phyloP scores from a whole-genome alignment of 2,797 vertebrate species.

The Pampus argenteus region DNA sequence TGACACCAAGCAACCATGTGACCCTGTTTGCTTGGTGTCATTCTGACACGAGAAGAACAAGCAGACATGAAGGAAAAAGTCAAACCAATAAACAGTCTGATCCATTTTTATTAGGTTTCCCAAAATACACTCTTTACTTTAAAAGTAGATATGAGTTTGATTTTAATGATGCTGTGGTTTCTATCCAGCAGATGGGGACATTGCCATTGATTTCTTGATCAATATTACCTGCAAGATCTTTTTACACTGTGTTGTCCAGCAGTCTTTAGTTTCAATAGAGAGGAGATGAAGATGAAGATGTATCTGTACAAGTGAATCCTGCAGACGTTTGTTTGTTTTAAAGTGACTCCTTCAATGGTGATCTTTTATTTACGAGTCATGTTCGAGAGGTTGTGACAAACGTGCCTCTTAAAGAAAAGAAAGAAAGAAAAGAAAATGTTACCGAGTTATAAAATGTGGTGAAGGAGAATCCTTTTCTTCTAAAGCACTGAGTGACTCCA shows the following conservation, averaged over 20 bases:
- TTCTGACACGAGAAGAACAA: conserved; percentile 29
- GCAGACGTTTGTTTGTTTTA: neutral
- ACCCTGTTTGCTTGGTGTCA: conserved; percentile 60
- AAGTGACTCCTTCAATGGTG: neutral
- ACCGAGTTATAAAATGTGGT: conserved; percentile 46
- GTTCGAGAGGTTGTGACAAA: conserved; percentile 17
- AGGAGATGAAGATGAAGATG: conserved; percentile 19
- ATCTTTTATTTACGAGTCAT: conserved; percentile 14
- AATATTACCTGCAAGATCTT: neutral
- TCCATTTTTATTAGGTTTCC: conserved; percentile 17
- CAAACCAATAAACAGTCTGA: conserved; percentile 46
- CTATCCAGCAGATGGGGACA: conserved; percentile 80
- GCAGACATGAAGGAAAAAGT: conserved; percentile 64
- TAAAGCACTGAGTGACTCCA: conserved; percentile 37
- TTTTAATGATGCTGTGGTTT: conserved; percentile 15
- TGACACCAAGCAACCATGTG: conserved; percentile 60
- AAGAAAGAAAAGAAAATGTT: conserved; percentile 29
- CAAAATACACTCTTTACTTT: neutral
- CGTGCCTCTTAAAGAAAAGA: conserved; percentile 11
- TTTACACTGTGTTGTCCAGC: neutral
- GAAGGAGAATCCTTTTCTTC: conserved; percentile 35
- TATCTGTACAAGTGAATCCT: neutral
- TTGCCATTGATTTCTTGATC: conserved; percentile 34
- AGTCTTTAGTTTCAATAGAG: neutral
- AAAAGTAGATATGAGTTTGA: conserved; percentile 17